Base-by-base conservation (phyloP, 2,888 invertebrate genomes). In the Drosophila hamatofila region DNA sequence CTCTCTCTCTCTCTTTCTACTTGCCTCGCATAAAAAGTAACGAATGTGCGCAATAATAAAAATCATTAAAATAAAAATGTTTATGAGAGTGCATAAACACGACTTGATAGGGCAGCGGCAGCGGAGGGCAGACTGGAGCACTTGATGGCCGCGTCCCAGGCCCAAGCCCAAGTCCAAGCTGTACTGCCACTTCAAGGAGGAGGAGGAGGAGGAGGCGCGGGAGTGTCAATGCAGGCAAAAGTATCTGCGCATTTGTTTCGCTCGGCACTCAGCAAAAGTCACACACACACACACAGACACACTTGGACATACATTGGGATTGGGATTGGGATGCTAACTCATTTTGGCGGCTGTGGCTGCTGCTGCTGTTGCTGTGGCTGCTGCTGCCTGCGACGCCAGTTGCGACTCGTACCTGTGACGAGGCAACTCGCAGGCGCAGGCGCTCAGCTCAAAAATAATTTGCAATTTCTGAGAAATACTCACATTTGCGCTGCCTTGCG, bases 61-160 rank as follows among this genome's bases (percentile, higher is more conserved):
- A 91, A 88, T 90, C 90, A 89, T 91, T 91, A 91, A 91, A 91
- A 88, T 91, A 78, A 91, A 90, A 90, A 91, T 90, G 83, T 91
- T 91, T 91, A 91, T 91, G 91, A 89, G 86, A 87, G 89, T 84
- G 89, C 89, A 87, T 87, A 87, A 87, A 89, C 77, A 89, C 85
- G 72, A 78, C 81, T 79, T 75, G 62, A 67, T 49, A 49, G 48
- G 48, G 48, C 60, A 70, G 69, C 46, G 16, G 62, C 33, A 71
- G 72, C 52, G 55, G 30, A 7, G 11, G 30, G 18, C 27, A 33
- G 49, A 33, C 30, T 49, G 49, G 70, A 66, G 77, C 88, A 88
- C 84, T 84, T 86, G 84, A 78, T 80, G 80, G 80, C 23, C 49
- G 46, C 44, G 60, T 66, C 58, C 21, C 46, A 27, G 33, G 25